phyloP scores from a whole-genome alignment of 2,113 vertebrate genomes.

The Cryptoleucopteryx plumbea region DNA sequence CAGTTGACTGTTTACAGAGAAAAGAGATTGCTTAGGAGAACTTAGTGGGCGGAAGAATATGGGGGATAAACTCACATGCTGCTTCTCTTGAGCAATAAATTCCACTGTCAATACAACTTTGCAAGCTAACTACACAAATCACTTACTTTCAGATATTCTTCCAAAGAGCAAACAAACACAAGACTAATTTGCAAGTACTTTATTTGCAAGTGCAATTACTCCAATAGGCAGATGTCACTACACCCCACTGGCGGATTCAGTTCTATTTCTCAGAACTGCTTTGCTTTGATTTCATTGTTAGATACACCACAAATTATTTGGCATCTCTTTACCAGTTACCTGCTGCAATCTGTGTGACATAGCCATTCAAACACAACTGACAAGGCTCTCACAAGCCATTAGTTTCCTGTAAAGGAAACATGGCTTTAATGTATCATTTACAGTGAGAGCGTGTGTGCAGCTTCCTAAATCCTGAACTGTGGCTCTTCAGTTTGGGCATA shows the following conservation, averaged over 20 bases:
- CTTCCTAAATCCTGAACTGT: not conserved
- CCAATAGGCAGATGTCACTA: not conserved
- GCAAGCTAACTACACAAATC: not conserved
- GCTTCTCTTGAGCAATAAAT: not conserved
- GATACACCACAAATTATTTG: not conserved
- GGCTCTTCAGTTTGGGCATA: not conserved
- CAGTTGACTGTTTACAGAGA: not conserved
- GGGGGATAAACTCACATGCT: not conserved
- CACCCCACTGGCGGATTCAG: not conserved
- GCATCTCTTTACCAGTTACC: not conserved
- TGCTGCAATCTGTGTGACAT: not conserved
- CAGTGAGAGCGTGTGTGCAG: not conserved
- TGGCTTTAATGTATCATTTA: not conserved
- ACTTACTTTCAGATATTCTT: not conserved
- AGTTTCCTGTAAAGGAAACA: not conserved
- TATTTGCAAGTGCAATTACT: not conserved
- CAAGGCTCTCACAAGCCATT: not conserved
- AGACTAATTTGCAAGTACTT: not conserved
- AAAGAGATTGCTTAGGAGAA: not conserved
- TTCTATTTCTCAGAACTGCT: not conserved
- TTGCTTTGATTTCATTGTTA: not conserved
- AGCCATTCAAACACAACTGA: not conserved
- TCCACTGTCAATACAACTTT: not conserved
- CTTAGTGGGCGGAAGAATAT: not conserved
- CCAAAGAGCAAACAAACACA: not conserved